Conservation (phyloP, 2,113 vertebrate genomes). For the Marmota monax region DNA sequence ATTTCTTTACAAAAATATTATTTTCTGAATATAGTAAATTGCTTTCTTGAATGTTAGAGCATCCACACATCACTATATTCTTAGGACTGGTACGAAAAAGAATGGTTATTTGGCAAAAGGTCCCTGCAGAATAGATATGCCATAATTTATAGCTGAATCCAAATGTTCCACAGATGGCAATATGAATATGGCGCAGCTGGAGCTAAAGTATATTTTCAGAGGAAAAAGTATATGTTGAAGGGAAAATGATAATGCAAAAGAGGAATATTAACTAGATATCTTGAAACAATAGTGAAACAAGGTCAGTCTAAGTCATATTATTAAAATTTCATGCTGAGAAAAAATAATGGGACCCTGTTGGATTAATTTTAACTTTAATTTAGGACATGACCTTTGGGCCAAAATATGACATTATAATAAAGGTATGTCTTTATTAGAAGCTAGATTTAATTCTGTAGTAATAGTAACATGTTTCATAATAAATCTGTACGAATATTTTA, state of each 20-base stretch:
- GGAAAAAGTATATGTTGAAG: constrained; percentile 70
- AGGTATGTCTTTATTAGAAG: constrained; percentile 76
- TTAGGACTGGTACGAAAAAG: constrained; percentile 75
- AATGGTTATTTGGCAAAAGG: constrained; percentile 77
- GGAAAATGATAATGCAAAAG: constrained; percentile 76
- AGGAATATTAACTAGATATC: constrained; percentile 82
- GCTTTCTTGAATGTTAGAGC: neutral
- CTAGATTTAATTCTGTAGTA: constrained; percentile 79
- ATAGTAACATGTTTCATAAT: constrained; percentile 83
- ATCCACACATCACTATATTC: constrained; percentile 44
- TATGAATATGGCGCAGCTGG: constrained; percentile 83
- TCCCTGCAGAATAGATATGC: constrained; percentile 66
- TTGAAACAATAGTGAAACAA: constrained; percentile 85
- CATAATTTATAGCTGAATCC: constrained; percentile 76
- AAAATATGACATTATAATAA: constrained; percentile 81
- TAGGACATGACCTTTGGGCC: constrained; percentile 84
- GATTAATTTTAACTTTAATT: constrained; percentile 89
- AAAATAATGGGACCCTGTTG: constrained; percentile 88
- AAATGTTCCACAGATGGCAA: constrained; percentile 87
- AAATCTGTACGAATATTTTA: constrained; percentile 86
- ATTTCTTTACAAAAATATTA: constrained; percentile 42
- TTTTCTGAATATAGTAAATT: constrained; percentile 55
- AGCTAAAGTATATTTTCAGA: constrained; percentile 71
- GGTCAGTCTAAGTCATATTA: constrained; percentile 87
- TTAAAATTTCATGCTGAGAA: constrained; percentile 84